Percentiles rank a stretch among this genome's conserved stretches.
These are phyloP conservation scores for Hypomecis punctinalis DNA, from an alignment of 2,888 invertebrate species.

Conservation along the genomic window DNA sequence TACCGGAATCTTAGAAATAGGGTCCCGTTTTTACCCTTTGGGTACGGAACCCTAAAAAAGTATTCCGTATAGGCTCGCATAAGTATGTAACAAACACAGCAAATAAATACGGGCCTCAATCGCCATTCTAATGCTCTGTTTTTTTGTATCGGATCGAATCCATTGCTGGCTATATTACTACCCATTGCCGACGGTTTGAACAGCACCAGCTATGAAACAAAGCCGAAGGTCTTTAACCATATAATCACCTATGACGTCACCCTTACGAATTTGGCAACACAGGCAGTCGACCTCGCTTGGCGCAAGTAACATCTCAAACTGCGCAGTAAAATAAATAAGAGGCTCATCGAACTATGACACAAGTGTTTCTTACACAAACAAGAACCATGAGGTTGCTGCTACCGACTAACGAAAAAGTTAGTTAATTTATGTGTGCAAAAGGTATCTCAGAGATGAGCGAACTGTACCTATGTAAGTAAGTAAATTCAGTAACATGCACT, in stretches of 20 bases:
- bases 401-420: too few species aligned
- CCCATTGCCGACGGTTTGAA: neutral
- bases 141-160: slow-evolving; percentile 3
- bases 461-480: too few species aligned
- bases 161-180: slow-evolving; percentile 10
- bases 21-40: too few species aligned
- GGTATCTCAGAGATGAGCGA: too few species aligned
- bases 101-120: slow-evolving; percentile 21
- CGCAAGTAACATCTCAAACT: slow-evolving; percentile 28
- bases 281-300: slow-evolving; percentile 72
- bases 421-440: too few species aligned
- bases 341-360: slow-evolving; percentile 3
- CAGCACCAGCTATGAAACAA: slow-evolving; percentile 14
- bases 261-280: slow-evolving; percentile 74
- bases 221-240: slow-evolving; percentile 12
- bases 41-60: too few species aligned
- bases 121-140: slow-evolving; percentile 47
- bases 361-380: neutral
- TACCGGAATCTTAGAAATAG: too few species aligned
- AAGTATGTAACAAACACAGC: slow-evolving; percentile 17
- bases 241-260: slow-evolving; percentile 39
- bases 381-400: neutral
- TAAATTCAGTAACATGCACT: too few species aligned
- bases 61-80: neutral
- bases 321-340: slow-evolving; percentile 16